Evolutionary conservation across 2,888 invertebrate species (phyloP).

Genomic region (Adelognathus sp.): DNA sequence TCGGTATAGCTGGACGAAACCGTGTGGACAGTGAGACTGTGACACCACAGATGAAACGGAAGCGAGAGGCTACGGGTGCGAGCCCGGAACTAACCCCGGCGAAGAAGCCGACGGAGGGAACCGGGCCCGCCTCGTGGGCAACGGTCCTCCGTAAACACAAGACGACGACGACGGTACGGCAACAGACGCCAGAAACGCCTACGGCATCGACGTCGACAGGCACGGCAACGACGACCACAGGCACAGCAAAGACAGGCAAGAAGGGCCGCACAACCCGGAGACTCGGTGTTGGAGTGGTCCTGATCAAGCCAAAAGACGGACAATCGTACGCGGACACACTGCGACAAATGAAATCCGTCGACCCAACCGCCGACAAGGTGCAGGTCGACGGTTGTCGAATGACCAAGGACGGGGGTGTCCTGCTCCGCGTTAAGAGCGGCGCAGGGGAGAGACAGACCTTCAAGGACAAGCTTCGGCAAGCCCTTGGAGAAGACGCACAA

Average conservation of each 20-base stretch:
- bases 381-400: slow-evolving; percentile 25
- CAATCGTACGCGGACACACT: slow-evolving; percentile 26
- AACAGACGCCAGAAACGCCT: slow-evolving; percentile 23
- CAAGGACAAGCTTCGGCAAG: slow-evolving; percentile 22
- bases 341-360: not conserved
- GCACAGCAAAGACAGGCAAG: slow-evolving; percentile 17
- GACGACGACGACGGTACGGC: slow-evolving; percentile 1
- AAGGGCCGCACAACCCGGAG: not conserved
- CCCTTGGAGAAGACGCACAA: slow-evolving; percentile 18
- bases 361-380: slow-evolving; percentile 5
- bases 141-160: not conserved
- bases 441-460: slow-evolving; percentile 5
- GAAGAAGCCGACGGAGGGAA: not conserved
- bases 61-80: not conserved
- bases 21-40: not conserved
- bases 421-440: slow-evolving; percentile 19
- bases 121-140: not conserved
- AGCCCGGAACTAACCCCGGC: not conserved
- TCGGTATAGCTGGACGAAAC: not conserved
- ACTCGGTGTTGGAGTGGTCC: slow-evolving; percentile 21
- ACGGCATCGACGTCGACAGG: not conserved
- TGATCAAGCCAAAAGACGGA: slow-evolving; percentile 13
- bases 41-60: slow-evolving; percentile 16
- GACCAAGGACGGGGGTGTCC: slow-evolving; percentile 40
- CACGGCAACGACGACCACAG: slow-evolving; percentile 3